Base-by-base conservation (phyloP, 2,797 vertebrate species). In the Zalophus californianus region DNA sequence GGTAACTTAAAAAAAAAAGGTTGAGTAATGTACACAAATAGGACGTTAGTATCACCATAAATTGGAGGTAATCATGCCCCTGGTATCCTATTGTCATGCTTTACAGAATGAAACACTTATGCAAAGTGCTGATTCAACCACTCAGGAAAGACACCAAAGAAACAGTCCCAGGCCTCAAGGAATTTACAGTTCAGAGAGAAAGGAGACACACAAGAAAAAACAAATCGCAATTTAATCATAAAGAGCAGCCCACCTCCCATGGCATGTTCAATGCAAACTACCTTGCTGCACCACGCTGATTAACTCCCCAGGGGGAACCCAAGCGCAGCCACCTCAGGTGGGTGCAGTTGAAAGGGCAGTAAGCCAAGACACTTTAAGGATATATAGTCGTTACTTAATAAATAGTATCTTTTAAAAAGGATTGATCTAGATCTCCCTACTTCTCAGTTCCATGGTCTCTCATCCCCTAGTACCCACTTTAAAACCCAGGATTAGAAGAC, bases 51-150 rank as follows among this genome's bases (percentile, higher is more conserved):
- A 60, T 50, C 56, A 85, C 60, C n/a, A 62, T 89, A 96, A 93
- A 86, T 18, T 68, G 38, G 58, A 77, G 11, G 27, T 75, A 89
- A 90, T 44, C 58, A 70, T 86, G 78, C 11, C 85, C n/a, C 50
- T 27, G 32, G 50, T 66, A 90, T 52, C 56, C 41, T 85, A 60
- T 2, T 66, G 72, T n/a, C 91, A 80, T 80, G 25, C 29, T 80
- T 85, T 85, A 88, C 14, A 54, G 64, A 87, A 92, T 75, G n/a
- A 96, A 87, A 70, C 29, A 91, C 38, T 62, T 91, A 88, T 79
- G 62, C 73, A 41, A 93, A 86, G 32, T 50, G n/a, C 38, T 73
- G 38, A 88, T 50, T 91, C 75, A 83, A 72, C 25, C 20, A 62
- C 44, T 90, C 85, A 68, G 29, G 9, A 85, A 86, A 86, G 50